Evolutionary conservation across 2,797 vertebrate genomes (phyloP).

Genomic region (Lacerta agilis): DNA sequence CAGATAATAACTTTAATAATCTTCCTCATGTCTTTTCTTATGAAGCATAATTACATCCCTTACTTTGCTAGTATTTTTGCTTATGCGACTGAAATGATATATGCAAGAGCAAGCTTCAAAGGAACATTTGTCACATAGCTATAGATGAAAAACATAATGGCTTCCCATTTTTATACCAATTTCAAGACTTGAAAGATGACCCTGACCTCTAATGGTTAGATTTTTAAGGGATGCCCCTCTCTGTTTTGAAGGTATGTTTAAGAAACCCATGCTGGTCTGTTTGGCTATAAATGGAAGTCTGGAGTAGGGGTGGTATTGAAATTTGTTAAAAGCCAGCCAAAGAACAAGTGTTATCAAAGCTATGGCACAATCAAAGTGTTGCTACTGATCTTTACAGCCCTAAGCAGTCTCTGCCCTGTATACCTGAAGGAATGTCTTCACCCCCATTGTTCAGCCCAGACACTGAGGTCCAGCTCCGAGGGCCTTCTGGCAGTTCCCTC

Average conservation of each 20-base stretch:
- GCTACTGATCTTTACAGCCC: too few relatives aligned
- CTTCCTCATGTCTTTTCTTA: constrained; percentile 5
- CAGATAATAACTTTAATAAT: constrained; percentile 19
- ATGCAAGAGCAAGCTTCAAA: constrained; percentile 1
- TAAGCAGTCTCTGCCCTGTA: too few relatives aligned
- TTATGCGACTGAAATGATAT: not conserved
- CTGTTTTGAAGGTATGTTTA: not conserved
- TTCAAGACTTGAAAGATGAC: not conserved
- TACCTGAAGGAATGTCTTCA: too few relatives aligned
- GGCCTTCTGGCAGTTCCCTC: too few relatives aligned
- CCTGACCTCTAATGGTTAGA: not conserved
- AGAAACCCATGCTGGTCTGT: too few relatives aligned
- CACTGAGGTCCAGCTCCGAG: too few relatives aligned
- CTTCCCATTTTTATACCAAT: not conserved
- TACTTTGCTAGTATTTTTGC: constrained; percentile 19
- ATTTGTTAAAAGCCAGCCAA: too few relatives aligned
- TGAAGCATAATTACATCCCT: not conserved
- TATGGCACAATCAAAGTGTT: too few relatives aligned
- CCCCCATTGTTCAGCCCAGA: too few relatives aligned
- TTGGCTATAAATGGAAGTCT: too few relatives aligned
- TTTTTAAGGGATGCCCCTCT: not conserved
- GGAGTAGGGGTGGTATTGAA: too few relatives aligned
- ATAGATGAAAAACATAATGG: not conserved
- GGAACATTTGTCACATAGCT: not conserved
- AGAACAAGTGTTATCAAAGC: too few relatives aligned